Evolutionary conservation across 1,140 invertebrate genomes (phyloP).

Genomic region (Ruditapes philippinarum): DNA sequence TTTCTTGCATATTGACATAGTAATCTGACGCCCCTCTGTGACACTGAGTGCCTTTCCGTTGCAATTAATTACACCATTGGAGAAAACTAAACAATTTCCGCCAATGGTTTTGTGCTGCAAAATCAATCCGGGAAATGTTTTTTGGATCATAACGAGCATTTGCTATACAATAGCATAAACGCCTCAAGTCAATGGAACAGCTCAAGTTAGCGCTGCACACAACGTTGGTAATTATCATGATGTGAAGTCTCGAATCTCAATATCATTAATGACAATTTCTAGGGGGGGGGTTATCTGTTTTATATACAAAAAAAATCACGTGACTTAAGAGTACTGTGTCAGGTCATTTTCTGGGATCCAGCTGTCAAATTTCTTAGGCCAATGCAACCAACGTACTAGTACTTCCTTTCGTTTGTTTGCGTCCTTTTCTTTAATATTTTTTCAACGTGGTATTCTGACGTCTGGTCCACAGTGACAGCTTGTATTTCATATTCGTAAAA

Average conservation of each 20-base stretch:
- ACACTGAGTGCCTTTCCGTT: not conserved
- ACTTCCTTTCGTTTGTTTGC: constrained; percentile 11
- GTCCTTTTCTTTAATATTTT: constrained; percentile 29
- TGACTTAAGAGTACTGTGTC: not conserved
- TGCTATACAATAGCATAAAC: not conserved
- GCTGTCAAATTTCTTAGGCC: constrained; percentile 4
- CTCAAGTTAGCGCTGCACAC: not conserved
- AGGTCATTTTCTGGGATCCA: constrained; percentile 23
- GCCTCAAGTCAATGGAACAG: not conserved
- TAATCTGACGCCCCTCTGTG: not conserved
- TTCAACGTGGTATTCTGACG: constrained; percentile 10
- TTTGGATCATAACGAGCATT: not conserved
- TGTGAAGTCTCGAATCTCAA: too few relatives aligned
- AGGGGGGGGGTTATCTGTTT: too few relatives aligned
- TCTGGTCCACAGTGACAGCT: not conserved
- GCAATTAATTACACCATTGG: not conserved
- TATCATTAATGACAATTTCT: too few relatives aligned
- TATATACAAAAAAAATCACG: too few relatives aligned
- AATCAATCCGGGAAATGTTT: not conserved
- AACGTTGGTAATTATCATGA: too few relatives aligned
- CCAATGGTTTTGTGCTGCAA: not conserved
- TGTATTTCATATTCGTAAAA: constrained; percentile 44
- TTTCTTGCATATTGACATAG: not conserved
- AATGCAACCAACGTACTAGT: constrained; percentile 11
- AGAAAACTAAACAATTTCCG: not conserved